phyloP scores from a whole-genome alignment of 2,797 vertebrate species.

The Cynopterus sphinx region DNA sequence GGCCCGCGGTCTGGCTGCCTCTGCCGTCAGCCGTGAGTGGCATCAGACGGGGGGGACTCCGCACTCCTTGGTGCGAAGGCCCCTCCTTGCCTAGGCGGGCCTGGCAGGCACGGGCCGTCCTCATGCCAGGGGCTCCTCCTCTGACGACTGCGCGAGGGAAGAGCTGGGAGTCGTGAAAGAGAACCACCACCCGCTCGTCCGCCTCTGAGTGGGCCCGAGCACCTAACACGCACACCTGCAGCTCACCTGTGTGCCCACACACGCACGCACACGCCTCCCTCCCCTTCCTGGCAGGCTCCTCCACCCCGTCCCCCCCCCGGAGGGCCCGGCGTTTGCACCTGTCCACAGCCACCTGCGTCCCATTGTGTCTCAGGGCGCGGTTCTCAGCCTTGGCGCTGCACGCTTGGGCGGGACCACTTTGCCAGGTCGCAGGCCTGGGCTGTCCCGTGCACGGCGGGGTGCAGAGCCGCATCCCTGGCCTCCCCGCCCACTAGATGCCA shows the following conservation, averaged over 20 bases:
- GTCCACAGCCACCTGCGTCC: not conserved
- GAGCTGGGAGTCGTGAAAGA: not conserved
- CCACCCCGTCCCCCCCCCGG: too few relatives aligned
- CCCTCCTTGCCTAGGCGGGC: not conserved
- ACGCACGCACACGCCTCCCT: not conserved
- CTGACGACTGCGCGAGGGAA: accelerated
- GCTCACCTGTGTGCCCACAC: accelerated
- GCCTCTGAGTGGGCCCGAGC: not conserved
- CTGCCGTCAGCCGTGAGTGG: not conserved
- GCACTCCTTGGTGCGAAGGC: not conserved
- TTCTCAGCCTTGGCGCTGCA: not conserved
- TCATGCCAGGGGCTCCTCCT: not conserved
- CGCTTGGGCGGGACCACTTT: accelerated
- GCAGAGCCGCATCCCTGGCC: too few relatives aligned
- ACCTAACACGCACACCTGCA: accelerated
- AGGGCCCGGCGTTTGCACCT: accelerated
- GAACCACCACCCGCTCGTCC: accelerated
- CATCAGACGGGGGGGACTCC: accelerated
- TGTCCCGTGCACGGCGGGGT: accelerated
- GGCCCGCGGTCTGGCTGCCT: not conserved
- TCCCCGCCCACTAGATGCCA: too few relatives aligned
- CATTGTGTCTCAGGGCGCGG: accelerated
- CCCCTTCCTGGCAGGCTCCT: not conserved
- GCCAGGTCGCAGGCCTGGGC: too few relatives aligned
- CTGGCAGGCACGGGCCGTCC: accelerated